Evolutionary conservation across 2,113 vertebrate genomes (phyloP).

Genomic region (Anhinga anhinga): DNA sequence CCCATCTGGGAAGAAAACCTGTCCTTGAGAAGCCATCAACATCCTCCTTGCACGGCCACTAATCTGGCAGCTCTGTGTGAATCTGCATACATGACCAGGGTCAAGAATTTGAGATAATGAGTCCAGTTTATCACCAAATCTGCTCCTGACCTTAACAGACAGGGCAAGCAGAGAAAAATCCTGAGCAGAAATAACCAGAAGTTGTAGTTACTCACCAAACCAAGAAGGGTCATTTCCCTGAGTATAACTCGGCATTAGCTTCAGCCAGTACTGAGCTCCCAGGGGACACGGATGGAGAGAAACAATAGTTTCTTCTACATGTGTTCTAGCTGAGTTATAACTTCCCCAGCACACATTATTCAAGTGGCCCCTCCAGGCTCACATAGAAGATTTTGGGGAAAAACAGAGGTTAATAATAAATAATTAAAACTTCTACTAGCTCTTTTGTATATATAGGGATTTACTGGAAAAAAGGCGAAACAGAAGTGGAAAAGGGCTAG

Average conservation of each 20-base stretch:
- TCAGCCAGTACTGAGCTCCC: neutral
- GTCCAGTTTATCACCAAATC: neutral
- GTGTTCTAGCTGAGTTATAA: neutral
- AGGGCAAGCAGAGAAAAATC: neutral
- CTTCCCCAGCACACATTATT: neutral
- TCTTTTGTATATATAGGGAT: neutral
- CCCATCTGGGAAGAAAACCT: neutral
- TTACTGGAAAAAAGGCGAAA: neutral
- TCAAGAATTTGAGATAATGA: neutral
- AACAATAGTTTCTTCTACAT: neutral
- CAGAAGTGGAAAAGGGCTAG: neutral
- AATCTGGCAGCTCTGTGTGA: neutral
- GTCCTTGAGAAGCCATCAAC: neutral
- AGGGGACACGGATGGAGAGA: neutral
- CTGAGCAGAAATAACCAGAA: neutral
- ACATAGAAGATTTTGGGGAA: accelerated
- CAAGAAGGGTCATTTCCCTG: neutral
- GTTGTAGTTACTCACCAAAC: neutral
- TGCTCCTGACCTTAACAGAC: neutral
- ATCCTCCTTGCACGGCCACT: neutral
- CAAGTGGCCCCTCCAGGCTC: neutral
- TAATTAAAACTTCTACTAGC: neutral
- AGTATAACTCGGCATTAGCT: neutral
- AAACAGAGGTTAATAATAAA: neutral
- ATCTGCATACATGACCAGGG: accelerated